Evolutionary conservation across 2,888 invertebrate species (phyloP).

Genomic region (Gnatocerus cornutus): DNA sequence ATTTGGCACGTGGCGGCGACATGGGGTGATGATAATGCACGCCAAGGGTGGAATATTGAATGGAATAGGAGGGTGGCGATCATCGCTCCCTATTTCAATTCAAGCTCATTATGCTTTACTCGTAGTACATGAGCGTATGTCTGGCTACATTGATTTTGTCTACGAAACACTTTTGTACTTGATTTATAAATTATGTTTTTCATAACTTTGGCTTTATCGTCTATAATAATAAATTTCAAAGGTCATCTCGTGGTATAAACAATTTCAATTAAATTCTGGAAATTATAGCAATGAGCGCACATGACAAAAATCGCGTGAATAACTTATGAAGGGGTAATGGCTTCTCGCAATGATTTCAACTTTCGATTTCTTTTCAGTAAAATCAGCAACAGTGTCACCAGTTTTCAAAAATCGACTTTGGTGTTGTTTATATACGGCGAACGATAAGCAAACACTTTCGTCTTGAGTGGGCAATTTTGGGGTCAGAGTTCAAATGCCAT

Average conservation of each 20-base stretch:
- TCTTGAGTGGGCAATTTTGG: constrained; percentile 12
- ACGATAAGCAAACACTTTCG: background rate
- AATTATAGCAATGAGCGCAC: background rate
- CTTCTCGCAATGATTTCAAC: background rate
- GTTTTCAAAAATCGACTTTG: too few relatives aligned
- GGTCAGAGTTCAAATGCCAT: constrained; percentile 23
- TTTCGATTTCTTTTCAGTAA: background rate
- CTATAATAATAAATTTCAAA: constrained; percentile 6
- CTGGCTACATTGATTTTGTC: constrained; percentile 58
- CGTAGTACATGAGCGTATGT: constrained; percentile 46
- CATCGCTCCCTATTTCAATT: constrained; percentile 54
- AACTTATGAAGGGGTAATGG: background rate
- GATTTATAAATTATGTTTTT: constrained; percentile 14
- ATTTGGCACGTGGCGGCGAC: constrained; percentile 51
- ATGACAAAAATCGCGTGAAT: background rate
- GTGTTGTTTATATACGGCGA: too few relatives aligned
- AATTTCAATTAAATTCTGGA: background rate
- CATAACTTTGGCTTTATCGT: background rate
- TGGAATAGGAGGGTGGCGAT: constrained; percentile 54
- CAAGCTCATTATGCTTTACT: constrained; percentile 54
- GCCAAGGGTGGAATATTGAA: constrained; percentile 54
- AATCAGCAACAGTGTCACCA: too few relatives aligned
- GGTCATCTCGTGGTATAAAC: constrained; percentile 10
- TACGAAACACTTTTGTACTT: constrained; percentile 21
- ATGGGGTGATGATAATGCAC: constrained; percentile 51